These are phyloP conservation scores for Rotaria macrura DNA, from an alignment of 2,888 invertebrate species.

Conservation along the genomic window DNA sequence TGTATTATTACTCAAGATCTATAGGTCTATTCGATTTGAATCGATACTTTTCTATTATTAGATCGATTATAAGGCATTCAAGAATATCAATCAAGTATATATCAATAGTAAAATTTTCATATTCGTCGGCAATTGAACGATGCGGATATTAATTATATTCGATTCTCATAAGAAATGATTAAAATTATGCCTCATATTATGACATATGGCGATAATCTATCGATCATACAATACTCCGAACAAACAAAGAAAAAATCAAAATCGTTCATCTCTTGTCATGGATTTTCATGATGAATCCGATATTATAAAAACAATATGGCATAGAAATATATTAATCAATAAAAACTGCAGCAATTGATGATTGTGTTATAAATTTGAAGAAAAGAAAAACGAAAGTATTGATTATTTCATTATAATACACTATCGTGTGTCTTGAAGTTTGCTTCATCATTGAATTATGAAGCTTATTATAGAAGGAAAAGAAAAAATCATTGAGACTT, in stretches of 20 bases:
- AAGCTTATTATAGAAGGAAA: background rate
- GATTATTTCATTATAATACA: background rate
- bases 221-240: background rate
- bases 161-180: background rate
- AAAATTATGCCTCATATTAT: background rate
- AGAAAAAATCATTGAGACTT: background rate
- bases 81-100: background rate
- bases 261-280: background rate
- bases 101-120: background rate
- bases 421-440: background rate
- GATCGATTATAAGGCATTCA: background rate
- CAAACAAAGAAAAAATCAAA: background rate
- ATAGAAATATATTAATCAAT: background rate
- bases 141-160: background rate
- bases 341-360: background rate
- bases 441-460: background rate
- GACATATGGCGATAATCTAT: background rate
- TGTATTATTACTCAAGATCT: background rate
- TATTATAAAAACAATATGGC: background rate
- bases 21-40: background rate
- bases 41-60: background rate
- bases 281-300: background rate
- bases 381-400: no score
- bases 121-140: background rate
- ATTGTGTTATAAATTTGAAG: background rate